phyloP scores from a whole-genome alignment of 1,140 invertebrate genomes.

The fruit fly (Drosophila melanogaster) region Release_6_plus_ISO1_MT NT_033777.3:17917001-17917500 shows the following conservation, averaged over 20 bases:
- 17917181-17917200: constrained; percentile 35
- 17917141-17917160: constrained; percentile 1
- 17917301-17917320: no score
- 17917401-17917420: no score
- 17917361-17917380: no score
- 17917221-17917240: constrained; percentile 11
- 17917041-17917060: constrained; percentile 12
- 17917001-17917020: constrained; percentile 72
- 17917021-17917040: constrained; percentile 6
- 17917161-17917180: constrained; percentile 30
- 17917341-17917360: no score
- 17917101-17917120: constrained; percentile 23
- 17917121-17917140: constrained; percentile 23
- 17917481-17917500: constrained; percentile 29
- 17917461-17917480: constrained; percentile 23
- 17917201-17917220: neutral
- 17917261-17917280: neutral
- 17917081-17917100: constrained; percentile 16
- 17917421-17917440: neutral
- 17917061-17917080: constrained; percentile 1
- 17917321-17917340: no score
- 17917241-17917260: constrained; percentile 1
- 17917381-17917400: no score
- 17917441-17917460: constrained; percentile 4
- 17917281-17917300: no score